Evolutionary conservation across 2,113 vertebrate genomes (phyloP), one percentile per base, ranked within the genome.

Genomic region (Aldabrachelys gigantea): DNA sequence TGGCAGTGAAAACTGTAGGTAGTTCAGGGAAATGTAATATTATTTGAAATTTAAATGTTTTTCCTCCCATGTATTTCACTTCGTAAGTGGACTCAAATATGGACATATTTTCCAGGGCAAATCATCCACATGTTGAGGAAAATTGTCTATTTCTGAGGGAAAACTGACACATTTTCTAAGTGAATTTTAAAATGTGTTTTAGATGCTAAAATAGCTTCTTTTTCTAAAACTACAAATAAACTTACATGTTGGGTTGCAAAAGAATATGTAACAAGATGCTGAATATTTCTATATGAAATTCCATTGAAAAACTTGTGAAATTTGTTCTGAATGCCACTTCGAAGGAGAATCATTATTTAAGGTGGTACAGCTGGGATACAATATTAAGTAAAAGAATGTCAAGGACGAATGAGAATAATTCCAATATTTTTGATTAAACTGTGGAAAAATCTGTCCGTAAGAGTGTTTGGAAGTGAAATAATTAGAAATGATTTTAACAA

Each of bases 91-190:
- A 79, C 3, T 50, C 8, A 49, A 25, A 80, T 21, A 83, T 86
- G n/a, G 3, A 62, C 75, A 8, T 2, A 38, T 8, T 76, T n/a
- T 76, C 8, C 2, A 82, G 53, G 82, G 21, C 2, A 80, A 47
- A 88, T 52, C 22, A 44, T 7, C 57, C 1, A 69, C 35, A 69
- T 69, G 17, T 69, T n/a, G 35, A n/a, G 31, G 35, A 69, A 69
- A 69, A 69, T 17, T 9, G 16, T 35, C 4, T 11, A 27, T 41
- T 10, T 14, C 91, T 84, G 54, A 88, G 52, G 47, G 5, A 82
- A 81, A 87, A n/a, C 41, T 0, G 25, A 1, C 0, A 1, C 4
- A 38, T 1, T 92, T 76, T 84, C 2, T 13, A 76, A 38, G 0
- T 50, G 4, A 80, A 84, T 93, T 72, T 78, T 3, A 76, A 76